A percentile compares a stretch with the other conserved stretches of the same genome.
Conservation (phyloP, 2,888 invertebrate species). For the Drosophila lacicola region DNA sequence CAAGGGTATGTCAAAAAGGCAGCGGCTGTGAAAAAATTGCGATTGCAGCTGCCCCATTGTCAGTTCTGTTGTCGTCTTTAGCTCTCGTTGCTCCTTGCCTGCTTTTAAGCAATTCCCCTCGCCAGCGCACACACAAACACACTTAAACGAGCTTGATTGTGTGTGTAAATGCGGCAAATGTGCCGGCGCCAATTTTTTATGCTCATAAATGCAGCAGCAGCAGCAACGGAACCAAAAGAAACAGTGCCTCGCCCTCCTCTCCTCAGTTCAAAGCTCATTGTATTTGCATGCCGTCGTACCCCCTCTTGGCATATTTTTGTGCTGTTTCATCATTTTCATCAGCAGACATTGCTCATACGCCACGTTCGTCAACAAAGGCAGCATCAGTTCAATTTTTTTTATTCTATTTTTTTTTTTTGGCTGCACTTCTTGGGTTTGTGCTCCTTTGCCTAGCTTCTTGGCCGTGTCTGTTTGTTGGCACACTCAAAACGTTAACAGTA, state of each 20-base stretch:
- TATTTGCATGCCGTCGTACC: conserved; percentile 64
- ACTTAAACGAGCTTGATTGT: conserved; percentile 60
- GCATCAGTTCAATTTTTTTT: conserved; percentile 48
- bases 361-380: conserved; percentile 73
- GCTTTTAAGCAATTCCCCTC: conserved; percentile 65
- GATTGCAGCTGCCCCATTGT: conserved; percentile 60
- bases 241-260: conserved; percentile 4
- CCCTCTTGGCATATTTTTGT: conserved; percentile 69
- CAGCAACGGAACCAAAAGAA: conserved; percentile 25
- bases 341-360: conserved; percentile 77
- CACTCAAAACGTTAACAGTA: conserved; percentile 73
- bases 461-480: conserved; percentile 43
- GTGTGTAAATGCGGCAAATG: conserved; percentile 76
- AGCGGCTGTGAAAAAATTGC: conserved; percentile 30
- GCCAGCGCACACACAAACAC: neutral
- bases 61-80: conserved; percentile 63
- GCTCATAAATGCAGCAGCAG: conserved; percentile 69
- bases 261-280: conserved; percentile 62
- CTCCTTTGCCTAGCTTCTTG: conserved; percentile 46
- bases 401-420: conserved; percentile 18
- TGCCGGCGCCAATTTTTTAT: conserved; percentile 74
- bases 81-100: conserved; percentile 30
- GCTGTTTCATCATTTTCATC: conserved; percentile 82
- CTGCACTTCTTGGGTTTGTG: conserved; percentile 28
- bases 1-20: conserved; percentile 2